Evolutionary conservation across 1,140 invertebrate species (phyloP), one percentile per base, ranked within the genome.

Genomic region (Sitodiplosis mosellana): DNA sequence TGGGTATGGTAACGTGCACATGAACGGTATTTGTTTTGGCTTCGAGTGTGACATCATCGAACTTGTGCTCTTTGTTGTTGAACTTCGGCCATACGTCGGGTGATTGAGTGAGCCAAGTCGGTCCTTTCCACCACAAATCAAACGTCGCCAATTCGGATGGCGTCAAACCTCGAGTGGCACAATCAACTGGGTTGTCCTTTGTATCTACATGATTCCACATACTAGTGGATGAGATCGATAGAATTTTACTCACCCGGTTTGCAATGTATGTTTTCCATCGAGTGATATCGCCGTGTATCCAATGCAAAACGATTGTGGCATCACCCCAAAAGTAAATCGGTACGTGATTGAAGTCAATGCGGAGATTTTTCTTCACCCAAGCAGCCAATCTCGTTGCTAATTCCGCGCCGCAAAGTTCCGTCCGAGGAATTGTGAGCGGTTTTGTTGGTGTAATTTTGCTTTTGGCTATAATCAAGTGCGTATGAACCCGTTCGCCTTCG

Each of bases 211-310:
- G 52, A 17, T 40, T 34, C 59, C 56, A 61, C n/a, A 45, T 33
- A 11, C n/a, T 38, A 0, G 33, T 41, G 10, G 48, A 22, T 3
- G 51, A 37, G 12, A 38, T 18, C 12, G 51, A 41, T 47, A 63
- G 61, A 19, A 67, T 63, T 33, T 51, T 47, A 7, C 52, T 48
- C 1, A 64, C 53, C n/a, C 61, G 47, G 41, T 63, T 64, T 2
- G 55, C 59, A 4, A 66, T 58, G 48, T 58, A 65, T 5, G 53
- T 57, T 45, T 61, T 56, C 51, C 58, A 59, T 14, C 51, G 48
- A 11, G 15, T n/a, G 0, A 56, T 48, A 6, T 38, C 14, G 14
- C 49, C 48, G 7, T 46, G 22, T 2, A 65, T 44, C 61, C 63
- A 63, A 11, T 36, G n/a, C 0, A 64, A 40, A 6, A 53, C 53